Evolutionary conservation across 2,797 vertebrate species (phyloP), one percentile per base, ranked within the genome.

Genomic region (Brachyalestes nurse): DNA sequence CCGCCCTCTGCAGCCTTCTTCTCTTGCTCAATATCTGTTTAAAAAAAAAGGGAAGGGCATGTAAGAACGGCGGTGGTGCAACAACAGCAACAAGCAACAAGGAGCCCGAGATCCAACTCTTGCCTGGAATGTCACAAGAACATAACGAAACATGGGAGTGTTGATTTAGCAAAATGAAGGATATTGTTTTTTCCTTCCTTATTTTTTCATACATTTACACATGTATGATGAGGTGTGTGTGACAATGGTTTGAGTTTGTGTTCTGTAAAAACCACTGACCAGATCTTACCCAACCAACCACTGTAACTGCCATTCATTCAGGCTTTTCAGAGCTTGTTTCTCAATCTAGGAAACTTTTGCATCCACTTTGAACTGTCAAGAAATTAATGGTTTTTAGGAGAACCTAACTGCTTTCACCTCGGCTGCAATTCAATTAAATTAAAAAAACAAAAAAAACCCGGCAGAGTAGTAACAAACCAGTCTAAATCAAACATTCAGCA

Each of bases 1-100:
- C 6, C 6, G 0, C 0, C 58, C n/a, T 78, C 16, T 9, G 23
- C 4, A 17, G 75, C 79, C 64, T 75, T 81, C 60, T 84, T 84
- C 77, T 84, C 83, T 67, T 70, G 55, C 34, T 84, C 83, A 21
- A 84, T 84, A 69, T 75, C 83, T 84, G 83, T 81, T 75, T 13
- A 49, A 47, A 75, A 80, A 66, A 81, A 81, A 75, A 47, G 13
- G 40, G 71, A 81, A 74, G 25, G 28, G 12, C 3, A 16, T 61
- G 62, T 72, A 45, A 74, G 55, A 81, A 57, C 21, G 5, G 47
- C 0, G 6, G 53, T 66, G 58, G 28, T 60, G 74, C 53, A 74
- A 84, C 40, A 17, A 55, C 14, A 23, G 69, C 14, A 19, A 42
- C 19, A 19, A 60, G 47, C 12, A 38, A 14, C 9, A 10, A 45